Percentiles rank a stretch among this genome's conserved stretches.
phyloP scores from a whole-genome alignment of 1,140 invertebrate genomes.

The Drosophila parabipectinata region DNA sequence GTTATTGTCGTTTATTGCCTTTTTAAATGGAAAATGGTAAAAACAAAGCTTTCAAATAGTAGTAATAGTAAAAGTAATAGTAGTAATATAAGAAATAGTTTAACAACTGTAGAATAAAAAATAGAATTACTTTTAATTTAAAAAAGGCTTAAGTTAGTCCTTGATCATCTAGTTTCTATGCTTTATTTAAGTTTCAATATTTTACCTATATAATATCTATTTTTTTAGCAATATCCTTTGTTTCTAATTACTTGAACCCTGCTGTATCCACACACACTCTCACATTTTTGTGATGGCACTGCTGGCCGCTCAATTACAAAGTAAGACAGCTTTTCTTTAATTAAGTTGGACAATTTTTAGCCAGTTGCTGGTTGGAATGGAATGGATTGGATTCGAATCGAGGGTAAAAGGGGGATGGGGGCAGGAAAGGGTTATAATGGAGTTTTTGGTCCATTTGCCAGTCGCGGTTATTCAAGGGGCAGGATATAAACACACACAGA shows the following conservation, averaged over 20 bases:
- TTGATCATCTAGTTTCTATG: neutral
- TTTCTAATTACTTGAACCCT: neutral
- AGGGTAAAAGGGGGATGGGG: neutral
- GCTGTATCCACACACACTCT: neutral
- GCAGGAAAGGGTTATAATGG: constrained; percentile 12
- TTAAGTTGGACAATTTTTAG: constrained; percentile 80
- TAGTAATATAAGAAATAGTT: too few relatives aligned
- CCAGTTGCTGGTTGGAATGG: constrained; percentile 49
- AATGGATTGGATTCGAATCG: constrained; percentile 1
- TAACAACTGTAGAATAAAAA: too few relatives aligned
- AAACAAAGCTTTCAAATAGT: too few relatives aligned
- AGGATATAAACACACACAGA: constrained; percentile 1
- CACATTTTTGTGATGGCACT: constrained; percentile 14
- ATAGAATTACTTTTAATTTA: too few relatives aligned
- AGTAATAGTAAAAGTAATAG: too few relatives aligned
- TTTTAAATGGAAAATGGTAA: too few relatives aligned
- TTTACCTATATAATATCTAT: neutral
- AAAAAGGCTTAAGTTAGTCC: too few relatives aligned
- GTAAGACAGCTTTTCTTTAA: constrained; percentile 80
- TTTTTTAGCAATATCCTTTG: neutral
- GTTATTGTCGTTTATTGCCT: too few relatives aligned
- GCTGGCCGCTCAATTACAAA: constrained; percentile 66
- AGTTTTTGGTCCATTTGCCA: constrained; percentile 39
- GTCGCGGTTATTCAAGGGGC: constrained; percentile 1
- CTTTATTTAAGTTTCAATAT: neutral